Conservation (phyloP, 2,797 vertebrate genomes). For the Hypotaenidia philippensis region DNA sequence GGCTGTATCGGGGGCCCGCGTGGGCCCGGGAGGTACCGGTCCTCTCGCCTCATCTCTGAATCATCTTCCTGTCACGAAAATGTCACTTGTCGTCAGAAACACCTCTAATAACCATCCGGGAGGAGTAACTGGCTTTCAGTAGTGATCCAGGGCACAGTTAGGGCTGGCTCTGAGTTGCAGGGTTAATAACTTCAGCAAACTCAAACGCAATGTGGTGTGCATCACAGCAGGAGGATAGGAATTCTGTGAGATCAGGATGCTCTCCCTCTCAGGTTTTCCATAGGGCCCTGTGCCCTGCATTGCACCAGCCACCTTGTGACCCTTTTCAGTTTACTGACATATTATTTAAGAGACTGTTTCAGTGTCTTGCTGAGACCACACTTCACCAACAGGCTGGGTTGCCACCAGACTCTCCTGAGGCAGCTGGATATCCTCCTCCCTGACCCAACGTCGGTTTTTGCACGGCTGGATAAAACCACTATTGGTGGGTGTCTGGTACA, state of each 20-base stretch:
- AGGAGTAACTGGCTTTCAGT: fast-evolving
- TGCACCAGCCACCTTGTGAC: background rate
- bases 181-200: too few species aligned
- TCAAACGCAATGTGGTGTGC: fast-evolving
- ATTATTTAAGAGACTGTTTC: background rate
- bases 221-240: fast-evolving
- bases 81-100: too few species aligned
- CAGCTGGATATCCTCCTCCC: too few species aligned
- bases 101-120: fast-evolving
- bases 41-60: fast-evolving
- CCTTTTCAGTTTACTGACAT: fast-evolving
- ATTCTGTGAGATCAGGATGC: fast-evolving
- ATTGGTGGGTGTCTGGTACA: fast-evolving
- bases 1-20: fast-evolving
- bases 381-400: background rate
- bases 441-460: background rate
- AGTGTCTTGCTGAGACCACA: background rate
- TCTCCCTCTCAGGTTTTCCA: too few species aligned
- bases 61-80: fast-evolving
- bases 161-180: background rate
- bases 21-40: fast-evolving
- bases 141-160: fast-evolving
- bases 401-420: too few species aligned
- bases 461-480: fast-evolving
- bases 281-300: fast-evolving